These are phyloP conservation scores for Platycnemis pennipes DNA, from an alignment of 2,888 invertebrate genomes.

Conservation along the genomic window DNA sequence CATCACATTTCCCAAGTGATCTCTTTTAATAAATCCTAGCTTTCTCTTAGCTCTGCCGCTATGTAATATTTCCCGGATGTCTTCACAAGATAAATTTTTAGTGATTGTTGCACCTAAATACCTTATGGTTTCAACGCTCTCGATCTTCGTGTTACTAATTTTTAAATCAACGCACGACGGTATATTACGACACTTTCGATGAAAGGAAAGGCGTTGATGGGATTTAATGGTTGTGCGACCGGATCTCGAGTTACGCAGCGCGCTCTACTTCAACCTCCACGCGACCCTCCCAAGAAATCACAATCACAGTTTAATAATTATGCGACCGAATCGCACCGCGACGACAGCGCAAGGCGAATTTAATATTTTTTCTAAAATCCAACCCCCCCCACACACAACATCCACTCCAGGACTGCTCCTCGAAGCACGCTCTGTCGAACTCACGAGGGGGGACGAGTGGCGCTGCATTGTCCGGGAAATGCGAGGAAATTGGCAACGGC, in stretches of 20 bases:
- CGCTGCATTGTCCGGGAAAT: slow-evolving; percentile 14
- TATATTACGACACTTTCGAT: too few relatives aligned
- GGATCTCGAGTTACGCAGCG: neutral
- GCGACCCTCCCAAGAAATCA: neutral
- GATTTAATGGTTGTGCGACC: neutral
- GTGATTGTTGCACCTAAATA: too few relatives aligned
- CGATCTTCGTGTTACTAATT: too few relatives aligned
- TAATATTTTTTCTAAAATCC: neutral
- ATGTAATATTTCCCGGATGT: too few relatives aligned
- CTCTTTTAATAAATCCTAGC: too few relatives aligned
- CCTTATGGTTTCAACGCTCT: too few relatives aligned
- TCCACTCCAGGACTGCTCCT: neutral
- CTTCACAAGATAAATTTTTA: too few relatives aligned
- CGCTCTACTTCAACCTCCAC: neutral
- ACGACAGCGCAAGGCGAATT: neutral
- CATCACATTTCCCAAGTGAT: too few relatives aligned
- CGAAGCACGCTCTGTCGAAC: slow-evolving; percentile 7
- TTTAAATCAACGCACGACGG: too few relatives aligned
- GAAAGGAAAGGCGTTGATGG: neutral
- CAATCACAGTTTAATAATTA: slow-evolving; percentile 35
- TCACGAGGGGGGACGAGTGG: neutral
- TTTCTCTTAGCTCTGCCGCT: too few relatives aligned
- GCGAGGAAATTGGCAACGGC: neutral
- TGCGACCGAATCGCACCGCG: slow-evolving; percentile 5
- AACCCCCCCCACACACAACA: neutral